phyloP scores from a whole-genome alignment of 2,113 vertebrate species.

The Anseranas semipalmata region DNA sequence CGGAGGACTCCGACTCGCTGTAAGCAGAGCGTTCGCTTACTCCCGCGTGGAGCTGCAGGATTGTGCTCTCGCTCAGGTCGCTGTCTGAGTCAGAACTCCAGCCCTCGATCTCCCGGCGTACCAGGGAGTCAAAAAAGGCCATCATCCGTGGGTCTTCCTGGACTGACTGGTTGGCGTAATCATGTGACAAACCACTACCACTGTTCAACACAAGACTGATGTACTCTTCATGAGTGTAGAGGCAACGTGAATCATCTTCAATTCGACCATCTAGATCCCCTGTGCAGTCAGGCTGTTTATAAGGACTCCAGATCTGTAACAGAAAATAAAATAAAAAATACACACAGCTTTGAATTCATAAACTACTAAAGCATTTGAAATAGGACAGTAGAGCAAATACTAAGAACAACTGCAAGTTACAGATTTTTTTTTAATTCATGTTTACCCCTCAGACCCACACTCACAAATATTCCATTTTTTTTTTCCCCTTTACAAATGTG shows the following conservation, averaged over 20 bases:
- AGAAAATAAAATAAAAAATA: neutral
- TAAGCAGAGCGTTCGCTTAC: slow-evolving; percentile 82
- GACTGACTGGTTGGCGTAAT: slow-evolving; percentile 96
- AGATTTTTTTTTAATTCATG: neutral
- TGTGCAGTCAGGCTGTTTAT: slow-evolving; percentile 92
- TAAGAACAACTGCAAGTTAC: neutral
- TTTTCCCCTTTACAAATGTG: neutral
- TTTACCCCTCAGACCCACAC: neutral
- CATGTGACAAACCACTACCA: slow-evolving; percentile 94
- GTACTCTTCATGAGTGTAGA: slow-evolving; percentile 98
- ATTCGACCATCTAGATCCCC: slow-evolving; percentile 93
- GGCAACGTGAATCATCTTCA: slow-evolving; percentile 93
- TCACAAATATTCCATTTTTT: neutral
- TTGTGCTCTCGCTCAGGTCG: slow-evolving; percentile 93
- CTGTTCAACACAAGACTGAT: slow-evolving; percentile 98
- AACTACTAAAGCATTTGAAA: neutral
- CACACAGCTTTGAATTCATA: neutral
- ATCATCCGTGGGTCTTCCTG: slow-evolving; percentile 99
- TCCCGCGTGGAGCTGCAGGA: slow-evolving; percentile 92
- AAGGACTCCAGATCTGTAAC: slow-evolving; percentile 94
- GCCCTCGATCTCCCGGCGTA: slow-evolving; percentile 94
- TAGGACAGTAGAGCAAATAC: neutral
- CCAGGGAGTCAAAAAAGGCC: slow-evolving; percentile 98
- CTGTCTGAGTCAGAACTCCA: slow-evolving; percentile 98
- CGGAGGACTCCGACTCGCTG: slow-evolving; percentile 87